Base-by-base conservation (phyloP, 1,140 invertebrate genomes). In the Acyrthosiphon pisum region DNA sequence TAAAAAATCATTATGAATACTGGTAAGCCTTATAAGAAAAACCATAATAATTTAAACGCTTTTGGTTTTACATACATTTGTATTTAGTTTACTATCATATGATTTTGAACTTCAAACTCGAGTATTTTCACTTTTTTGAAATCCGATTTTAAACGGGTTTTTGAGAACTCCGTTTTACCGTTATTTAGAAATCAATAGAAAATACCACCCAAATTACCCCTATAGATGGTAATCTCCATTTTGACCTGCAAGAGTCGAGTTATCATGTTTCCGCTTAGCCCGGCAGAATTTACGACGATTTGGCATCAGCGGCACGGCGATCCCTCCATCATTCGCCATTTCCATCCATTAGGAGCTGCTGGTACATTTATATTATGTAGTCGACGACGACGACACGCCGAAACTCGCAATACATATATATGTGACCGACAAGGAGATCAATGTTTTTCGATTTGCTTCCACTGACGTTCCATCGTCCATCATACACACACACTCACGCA, bases 281-380 rank as follows among this genome's bases (percentile, higher is more conserved):
- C 60, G 30, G 30, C n/a, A 76, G n/a, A 76, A 76, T 76, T 76
- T 76, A 76, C 60, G 60, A 20, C 60, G n/a, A 76, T 76, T 76
- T 35, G 60, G 60, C n/a, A 35, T 76, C 60, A 2, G n/a, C 60
- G 30, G 6, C 30, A 14, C 11, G 14, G 60, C 60, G n/a, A 76
- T 76, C 60, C 60, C 60, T 76, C n/a, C 60, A n/a, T n/a, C 60
- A n/a, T 76, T 76, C 9, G 60, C 60, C 30, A n/a, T 76, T 76
- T 76, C n/a, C 60, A 76, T 76, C 60, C 60, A 76, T n/a, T 76
- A 76, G 30, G 30, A 76, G 30, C 14, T n/a, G 60, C 60, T 68
- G 60, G 60, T 68, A 76, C 60, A 76, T 68, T 76, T 76, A 76
- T 76, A 76, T 68, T 68, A 68, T 68, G 60, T 76, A 76, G 60